Evolutionary conservation across 2,113 vertebrate genomes (phyloP), one percentile per base, ranked within the genome.

Genomic region (Catharus minimus): DNA sequence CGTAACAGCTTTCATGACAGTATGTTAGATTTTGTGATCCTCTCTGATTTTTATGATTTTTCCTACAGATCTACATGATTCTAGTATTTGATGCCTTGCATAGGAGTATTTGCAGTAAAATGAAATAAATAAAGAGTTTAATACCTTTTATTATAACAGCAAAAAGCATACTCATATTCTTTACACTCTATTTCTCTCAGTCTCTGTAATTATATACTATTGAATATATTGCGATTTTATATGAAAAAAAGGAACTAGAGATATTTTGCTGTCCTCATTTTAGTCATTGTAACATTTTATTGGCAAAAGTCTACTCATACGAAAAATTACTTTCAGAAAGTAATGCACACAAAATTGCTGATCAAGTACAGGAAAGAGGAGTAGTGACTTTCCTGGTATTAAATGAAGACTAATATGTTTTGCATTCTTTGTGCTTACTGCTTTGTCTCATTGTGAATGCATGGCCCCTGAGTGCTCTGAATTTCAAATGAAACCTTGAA

Each of bases 311-410:
- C 41, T 84, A 72, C 39, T 82, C 67, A 86, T 56, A 86, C 11
- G 88, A 95, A 95, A 89, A 55, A 87, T 38, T 94, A 91, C 66
- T 93, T 95, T 94, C 39, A 92, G 71, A 89, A 95, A 82, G 67
- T 90, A 93, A 91, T 73, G 73, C 23, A 76, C 38, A 81, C 79
- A 95, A 95, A 90, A 90, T 86, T 93, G 92, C 30, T 43, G 24
- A 88, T 83, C 77, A 92, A 89, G 86, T 85, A 79, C 77, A 65
- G 83, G 72, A 89, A 94, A 88, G 79, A 91, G 15, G 61, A 69
- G 89, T 50, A 65, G n/a, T 68, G 23, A 66, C 79, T 87, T 68
- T 64, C 82, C 50, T 60, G 65, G 27, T 56, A 94, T 94, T 93
- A 92, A 96, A 92, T 78, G 33, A 88, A 67, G 43, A 57, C 82